Conservation (phyloP, 2,888 invertebrate species). For the Hesperia comma region DNA sequence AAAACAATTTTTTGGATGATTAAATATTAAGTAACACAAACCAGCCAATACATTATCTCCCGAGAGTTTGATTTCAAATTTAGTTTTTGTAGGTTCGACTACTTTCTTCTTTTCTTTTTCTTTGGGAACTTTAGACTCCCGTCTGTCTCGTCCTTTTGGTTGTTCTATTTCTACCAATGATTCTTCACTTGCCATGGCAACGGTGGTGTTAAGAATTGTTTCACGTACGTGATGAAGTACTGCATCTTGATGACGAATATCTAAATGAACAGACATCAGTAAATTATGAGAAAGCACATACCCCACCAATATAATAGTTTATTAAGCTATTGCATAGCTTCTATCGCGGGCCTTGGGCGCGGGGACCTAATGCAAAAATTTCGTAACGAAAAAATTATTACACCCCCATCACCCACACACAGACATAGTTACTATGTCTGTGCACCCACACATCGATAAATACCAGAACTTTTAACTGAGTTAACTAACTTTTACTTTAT, state of each 20-base stretch:
- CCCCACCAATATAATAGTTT: no score
- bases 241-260: slow-evolving; percentile 69
- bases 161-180: slow-evolving; percentile 40
- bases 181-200: slow-evolving; percentile 37
- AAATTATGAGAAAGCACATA: no score
- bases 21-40: slow-evolving; percentile 50
- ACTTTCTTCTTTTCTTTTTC: slow-evolving; percentile 53
- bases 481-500: no score
- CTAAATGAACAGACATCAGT: slow-evolving; percentile 48
- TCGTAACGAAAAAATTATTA: no score
- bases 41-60: slow-evolving; percentile 66
- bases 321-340: no score
- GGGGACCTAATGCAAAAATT: no score
- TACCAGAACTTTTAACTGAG: no score
- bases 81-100: slow-evolving; percentile 49
- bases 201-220: slow-evolving; percentile 48
- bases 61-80: slow-evolving; percentile 58
- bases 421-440: no score
- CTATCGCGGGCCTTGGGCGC: no score
- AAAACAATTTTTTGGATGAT: no score
- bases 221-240: slow-evolving; percentile 59
- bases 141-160: slow-evolving; percentile 41
- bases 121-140: slow-evolving; percentile 48
- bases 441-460: no score
- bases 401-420: no score